Evolutionary conservation across 1,140 invertebrate genomes (phyloP).

Genomic region (Archegozetes longisetosus): DNA sequence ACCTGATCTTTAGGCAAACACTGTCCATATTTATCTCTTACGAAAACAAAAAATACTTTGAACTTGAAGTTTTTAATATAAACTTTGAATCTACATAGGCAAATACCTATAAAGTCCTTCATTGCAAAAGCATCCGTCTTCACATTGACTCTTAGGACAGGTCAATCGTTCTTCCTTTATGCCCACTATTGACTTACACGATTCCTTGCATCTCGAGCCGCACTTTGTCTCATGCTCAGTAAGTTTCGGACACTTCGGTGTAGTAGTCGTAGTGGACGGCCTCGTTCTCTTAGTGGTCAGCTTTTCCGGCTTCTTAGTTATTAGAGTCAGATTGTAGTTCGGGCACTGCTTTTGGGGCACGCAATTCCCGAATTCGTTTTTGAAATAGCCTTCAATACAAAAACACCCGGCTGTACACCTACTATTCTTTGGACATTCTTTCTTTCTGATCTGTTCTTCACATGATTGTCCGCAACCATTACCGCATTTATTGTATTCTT

Average conservation of each 20-base stretch:
- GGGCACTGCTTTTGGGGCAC: neutral
- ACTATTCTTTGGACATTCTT: neutral
- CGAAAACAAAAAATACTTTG: no score
- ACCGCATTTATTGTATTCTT: neutral
- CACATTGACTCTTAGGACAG: slow-evolving; percentile 7
- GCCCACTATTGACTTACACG: neutral
- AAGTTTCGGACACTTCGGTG: no score
- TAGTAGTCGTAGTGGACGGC: no score
- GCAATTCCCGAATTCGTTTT: slow-evolving; percentile 4
- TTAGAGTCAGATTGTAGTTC: no score
- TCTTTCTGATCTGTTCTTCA: neutral
- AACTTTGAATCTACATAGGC: no score
- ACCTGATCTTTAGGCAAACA: no score
- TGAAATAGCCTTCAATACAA: slow-evolving; percentile 7
- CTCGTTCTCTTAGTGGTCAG: no score
- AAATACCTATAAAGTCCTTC: slow-evolving; percentile 6
- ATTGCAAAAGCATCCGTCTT: slow-evolving; percentile 13
- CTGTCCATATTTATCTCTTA: no score
- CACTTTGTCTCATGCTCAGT: neutral
- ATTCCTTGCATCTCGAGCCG: neutral
- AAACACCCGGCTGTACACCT: slow-evolving; percentile 12
- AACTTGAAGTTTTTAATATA: no score
- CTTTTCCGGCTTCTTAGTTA: no score
- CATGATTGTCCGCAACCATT: neutral
- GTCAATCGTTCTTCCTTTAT: neutral